phyloP scores from a whole-genome alignment of 2,797 vertebrate species.

The Dipus sagitta region DNA sequence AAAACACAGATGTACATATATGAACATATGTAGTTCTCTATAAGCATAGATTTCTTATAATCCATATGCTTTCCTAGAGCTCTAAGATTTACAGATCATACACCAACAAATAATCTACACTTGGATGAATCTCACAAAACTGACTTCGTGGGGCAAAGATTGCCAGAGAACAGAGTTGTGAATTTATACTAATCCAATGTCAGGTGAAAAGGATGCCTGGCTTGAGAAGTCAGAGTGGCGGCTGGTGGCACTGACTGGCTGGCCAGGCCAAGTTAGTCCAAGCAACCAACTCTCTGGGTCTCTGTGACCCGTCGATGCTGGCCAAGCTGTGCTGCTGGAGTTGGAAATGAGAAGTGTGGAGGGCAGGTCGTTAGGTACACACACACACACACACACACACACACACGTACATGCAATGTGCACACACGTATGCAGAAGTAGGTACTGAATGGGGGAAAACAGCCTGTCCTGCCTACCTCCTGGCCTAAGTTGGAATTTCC shows the following conservation, averaged over 20 bases:
- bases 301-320: not conserved
- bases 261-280: not conserved
- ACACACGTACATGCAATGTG: not conserved
- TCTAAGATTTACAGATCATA: not conserved
- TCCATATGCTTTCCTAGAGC: not conserved
- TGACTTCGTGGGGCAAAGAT: no score
- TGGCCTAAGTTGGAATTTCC: not conserved
- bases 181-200: not conserved
- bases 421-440: not conserved
- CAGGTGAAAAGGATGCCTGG: not conserved
- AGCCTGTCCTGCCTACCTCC: no score
- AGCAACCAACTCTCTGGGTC: not conserved
- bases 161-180: not conserved
- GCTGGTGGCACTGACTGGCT: rapidly evolving
- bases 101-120: not conserved
- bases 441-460: not conserved
- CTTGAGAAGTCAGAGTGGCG: not conserved
- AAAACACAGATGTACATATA: not conserved
- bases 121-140: not conserved
- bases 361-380: no score
- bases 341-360: not conserved
- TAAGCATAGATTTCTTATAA: not conserved
- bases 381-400: not conserved
- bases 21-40: not conserved
- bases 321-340: not conserved